These are phyloP conservation scores for Erynnis tages DNA, from an alignment of 2,888 invertebrate species.

Conservation along the genomic window DNA sequence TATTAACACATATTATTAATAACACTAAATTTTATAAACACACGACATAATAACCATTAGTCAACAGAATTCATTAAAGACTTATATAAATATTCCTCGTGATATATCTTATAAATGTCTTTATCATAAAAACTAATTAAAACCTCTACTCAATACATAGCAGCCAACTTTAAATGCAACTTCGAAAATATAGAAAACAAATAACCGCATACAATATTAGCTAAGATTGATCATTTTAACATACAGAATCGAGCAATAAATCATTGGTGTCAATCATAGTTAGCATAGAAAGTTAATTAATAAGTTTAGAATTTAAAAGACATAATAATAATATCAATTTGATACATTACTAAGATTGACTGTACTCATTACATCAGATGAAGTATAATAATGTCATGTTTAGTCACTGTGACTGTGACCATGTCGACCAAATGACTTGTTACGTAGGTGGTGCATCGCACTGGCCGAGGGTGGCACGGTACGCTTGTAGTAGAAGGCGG, in stretches of 20 bases:
- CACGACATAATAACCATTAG: too few species aligned
- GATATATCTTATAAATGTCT: too few species aligned
- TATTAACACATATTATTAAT: not conserved
- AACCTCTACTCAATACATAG: too few species aligned
- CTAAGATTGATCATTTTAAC: not conserved
- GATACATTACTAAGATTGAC: constrained; percentile 1
- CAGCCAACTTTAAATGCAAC: not conserved
- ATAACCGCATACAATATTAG: not conserved
- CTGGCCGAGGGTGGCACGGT: not conserved
- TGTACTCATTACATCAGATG: not conserved
- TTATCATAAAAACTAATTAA: too few species aligned
- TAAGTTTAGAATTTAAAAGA: too few species aligned
- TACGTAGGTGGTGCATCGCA: not conserved
- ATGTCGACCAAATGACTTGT: constrained; percentile 7
- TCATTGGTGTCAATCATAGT: not conserved
- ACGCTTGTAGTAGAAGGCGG: constrained; percentile 83
- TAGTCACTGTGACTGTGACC: constrained; percentile 22
- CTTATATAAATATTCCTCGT: too few species aligned
- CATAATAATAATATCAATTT: not conserved
- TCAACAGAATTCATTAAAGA: too few species aligned
- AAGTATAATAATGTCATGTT: not conserved
- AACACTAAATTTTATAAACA: not conserved
- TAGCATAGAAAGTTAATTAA: too few species aligned
- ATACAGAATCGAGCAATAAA: not conserved
- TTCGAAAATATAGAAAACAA: not conserved